These are phyloP conservation scores for Accipiter cooperii DNA, from an alignment of 2,113 vertebrate genomes.

Conservation along the genomic window DNA sequence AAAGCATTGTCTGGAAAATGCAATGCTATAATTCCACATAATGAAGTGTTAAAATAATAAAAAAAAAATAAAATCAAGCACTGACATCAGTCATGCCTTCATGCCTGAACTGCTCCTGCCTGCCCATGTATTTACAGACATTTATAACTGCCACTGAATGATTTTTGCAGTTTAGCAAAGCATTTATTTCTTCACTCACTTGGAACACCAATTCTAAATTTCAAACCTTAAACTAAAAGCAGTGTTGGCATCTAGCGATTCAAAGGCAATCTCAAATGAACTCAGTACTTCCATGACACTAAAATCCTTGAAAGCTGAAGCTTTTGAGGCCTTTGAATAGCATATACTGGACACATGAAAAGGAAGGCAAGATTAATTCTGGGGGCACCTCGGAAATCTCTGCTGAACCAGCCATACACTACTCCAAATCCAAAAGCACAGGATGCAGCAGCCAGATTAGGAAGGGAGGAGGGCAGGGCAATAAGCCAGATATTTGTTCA, in stretches of 20 bases:
- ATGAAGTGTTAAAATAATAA: not conserved
- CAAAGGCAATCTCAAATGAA: not conserved
- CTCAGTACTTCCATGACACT: not conserved
- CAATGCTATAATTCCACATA: not conserved
- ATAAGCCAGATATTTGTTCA: not conserved
- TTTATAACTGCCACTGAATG: not conserved
- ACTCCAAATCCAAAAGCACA: not conserved
- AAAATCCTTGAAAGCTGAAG: not conserved
- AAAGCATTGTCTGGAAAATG: not conserved
- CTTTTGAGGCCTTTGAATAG: not conserved
- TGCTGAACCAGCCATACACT: not conserved
- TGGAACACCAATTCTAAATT: not conserved
- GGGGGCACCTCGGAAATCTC: not conserved
- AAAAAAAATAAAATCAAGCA: not conserved
- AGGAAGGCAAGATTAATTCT: not conserved
- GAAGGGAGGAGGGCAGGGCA: not conserved
- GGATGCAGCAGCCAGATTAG: not conserved
- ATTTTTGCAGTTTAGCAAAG: not conserved
- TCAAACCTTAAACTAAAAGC: not conserved
- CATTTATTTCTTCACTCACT: not conserved
- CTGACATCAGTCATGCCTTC: not conserved
- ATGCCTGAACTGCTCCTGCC: not conserved
- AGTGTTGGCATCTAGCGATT: not conserved
- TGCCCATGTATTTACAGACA: not conserved
- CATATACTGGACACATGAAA: not conserved